Evolutionary conservation across 1,140 invertebrate species (phyloP).

Genomic region (Solenopsis invicta): DNA sequence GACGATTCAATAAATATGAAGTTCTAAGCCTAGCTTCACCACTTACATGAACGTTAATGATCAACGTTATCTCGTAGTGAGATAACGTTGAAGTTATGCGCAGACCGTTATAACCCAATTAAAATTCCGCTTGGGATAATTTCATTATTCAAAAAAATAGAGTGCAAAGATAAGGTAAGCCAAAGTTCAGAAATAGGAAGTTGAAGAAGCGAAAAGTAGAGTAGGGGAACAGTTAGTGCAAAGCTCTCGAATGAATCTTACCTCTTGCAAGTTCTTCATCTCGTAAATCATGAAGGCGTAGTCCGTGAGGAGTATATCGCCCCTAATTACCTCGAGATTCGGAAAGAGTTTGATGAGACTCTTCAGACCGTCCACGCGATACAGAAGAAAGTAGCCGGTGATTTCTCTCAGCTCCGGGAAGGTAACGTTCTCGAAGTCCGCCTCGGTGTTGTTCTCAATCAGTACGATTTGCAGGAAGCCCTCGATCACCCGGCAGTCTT

Average conservation of each 20-base stretch:
- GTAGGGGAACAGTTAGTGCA: too few species aligned
- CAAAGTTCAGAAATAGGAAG: not conserved
- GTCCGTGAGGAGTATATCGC: conserved; percentile 89
- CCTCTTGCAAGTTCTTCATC: conserved; percentile 87
- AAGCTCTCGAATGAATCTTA: conserved; percentile 62
- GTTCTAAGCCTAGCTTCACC: not conserved
- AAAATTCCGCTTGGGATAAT: not conserved
- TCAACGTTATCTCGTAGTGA: not conserved
- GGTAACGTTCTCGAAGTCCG: conserved; percentile 85
- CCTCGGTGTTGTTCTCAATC: conserved; percentile 87
- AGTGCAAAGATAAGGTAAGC: not conserved
- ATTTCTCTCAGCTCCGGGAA: conserved; percentile 90
- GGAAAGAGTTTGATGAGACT: conserved; percentile 86
- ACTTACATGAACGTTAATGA: conserved; percentile 1
- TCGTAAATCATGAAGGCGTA: conserved; percentile 92
- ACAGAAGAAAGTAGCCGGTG: conserved; percentile 91
- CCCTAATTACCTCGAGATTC: conserved; percentile 92
- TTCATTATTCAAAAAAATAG: conserved; percentile 21
- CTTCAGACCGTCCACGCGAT: conserved; percentile 88
- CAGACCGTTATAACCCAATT: conserved; percentile 2
- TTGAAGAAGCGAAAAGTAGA: not conserved
- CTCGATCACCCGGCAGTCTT: conserved; percentile 90
- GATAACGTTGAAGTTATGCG: conserved; percentile 18
- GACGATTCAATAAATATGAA: not conserved
- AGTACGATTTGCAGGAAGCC: conserved; percentile 90